Base-by-base conservation (phyloP, 1,140 invertebrate genomes). In the Halyomorpha halys region DNA sequence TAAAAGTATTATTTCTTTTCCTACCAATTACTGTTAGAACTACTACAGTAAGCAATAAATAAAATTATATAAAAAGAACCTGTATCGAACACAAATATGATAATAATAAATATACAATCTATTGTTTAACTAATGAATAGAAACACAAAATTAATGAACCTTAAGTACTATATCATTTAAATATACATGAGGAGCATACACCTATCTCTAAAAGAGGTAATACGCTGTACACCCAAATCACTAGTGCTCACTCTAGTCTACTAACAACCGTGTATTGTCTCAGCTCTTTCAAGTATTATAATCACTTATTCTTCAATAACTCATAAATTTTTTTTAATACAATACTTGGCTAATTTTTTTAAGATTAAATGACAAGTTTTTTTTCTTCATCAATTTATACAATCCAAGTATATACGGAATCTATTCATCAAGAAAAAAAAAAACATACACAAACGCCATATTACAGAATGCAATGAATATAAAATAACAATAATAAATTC, bases 31-130 rank as follows among this genome's bases (percentile, higher is more conserved):
- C 47, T 49, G 47, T 49, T 49, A 49, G 47, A 49, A 56, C 53
- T 56, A 56, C 16, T 53, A 23, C 18, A 56, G 34, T 39, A 56
- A 56, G 53, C 53, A 56, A 56, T 56, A 56, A 56, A 56, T 56
- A 56, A 11, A 56, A 23, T 21, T 23, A 49, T 49, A 23, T 56
- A 56, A 56, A 56, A 56, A 23, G 53, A 56, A 23, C 23, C 19
- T 23, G 18, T 23, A 56, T 23, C 9, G 21, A 56, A 56, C 53
- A 56, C 53, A 56, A 23, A 56, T 19, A 53, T 53, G 8, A 30
- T 30, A 4, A 30, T 30, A 30, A 53, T 25, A 56, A 56, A 56
- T 56, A 56, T 23, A 56, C 23, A 56, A 23, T 49, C 47, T 49
- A 49, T 49, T 49, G 47, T 49, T 49, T 49, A 39, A 39, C n/a